Evolutionary conservation across 2,888 invertebrate species (phyloP).

Genomic region (Petrolisthes cinctipes): DNA sequence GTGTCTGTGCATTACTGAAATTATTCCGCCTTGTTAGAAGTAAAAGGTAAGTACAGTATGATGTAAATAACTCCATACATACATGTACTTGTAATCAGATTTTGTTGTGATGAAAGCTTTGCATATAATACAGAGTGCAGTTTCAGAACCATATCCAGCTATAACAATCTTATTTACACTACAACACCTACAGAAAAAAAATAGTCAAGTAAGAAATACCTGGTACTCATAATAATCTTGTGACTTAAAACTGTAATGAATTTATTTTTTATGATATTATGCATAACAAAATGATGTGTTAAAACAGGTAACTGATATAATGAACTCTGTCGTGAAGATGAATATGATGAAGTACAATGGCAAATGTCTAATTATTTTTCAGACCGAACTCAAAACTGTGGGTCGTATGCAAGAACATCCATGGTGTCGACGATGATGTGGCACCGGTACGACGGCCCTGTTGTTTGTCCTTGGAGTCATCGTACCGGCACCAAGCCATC

Average conservation of each 20-base stretch:
- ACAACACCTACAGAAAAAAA: background rate
- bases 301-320: background rate
- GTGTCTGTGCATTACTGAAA: background rate
- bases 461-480: too few species aligned
- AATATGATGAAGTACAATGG: conserved; percentile 10
- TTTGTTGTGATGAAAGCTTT: background rate
- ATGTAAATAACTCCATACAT: background rate
- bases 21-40: background rate
- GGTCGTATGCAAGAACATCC: too few species aligned
- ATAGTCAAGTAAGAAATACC: background rate
- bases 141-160: background rate
- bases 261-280: background rate
- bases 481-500: too few species aligned
- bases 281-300: background rate
- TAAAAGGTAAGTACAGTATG: background rate
- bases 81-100: background rate
- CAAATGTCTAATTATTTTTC: background rate
- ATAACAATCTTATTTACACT: background rate
- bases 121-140: too few species aligned
- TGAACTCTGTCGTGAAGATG: conserved; percentile 30
- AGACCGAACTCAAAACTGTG: too few species aligned
- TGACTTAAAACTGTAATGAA: background rate
- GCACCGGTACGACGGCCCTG: too few species aligned
- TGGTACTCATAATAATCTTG: background rate
- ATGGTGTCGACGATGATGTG: too few species aligned